Conservation (phyloP, 2,113 vertebrate genomes). For the Calidris pugnax region DNA sequence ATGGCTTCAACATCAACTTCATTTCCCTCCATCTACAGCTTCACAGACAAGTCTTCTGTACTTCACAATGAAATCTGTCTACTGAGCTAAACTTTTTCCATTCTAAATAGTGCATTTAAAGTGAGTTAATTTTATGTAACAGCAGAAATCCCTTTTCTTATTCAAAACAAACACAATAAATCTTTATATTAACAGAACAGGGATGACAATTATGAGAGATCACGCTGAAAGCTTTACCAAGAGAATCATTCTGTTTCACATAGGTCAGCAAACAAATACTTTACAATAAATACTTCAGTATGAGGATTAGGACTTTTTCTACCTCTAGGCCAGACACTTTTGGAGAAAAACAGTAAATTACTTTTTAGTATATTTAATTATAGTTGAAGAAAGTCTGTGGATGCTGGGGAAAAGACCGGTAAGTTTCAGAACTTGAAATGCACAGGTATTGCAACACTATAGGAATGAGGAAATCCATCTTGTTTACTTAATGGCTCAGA, state of each 20-base stretch:
- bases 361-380: neutral
- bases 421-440: neutral
- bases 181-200: neutral
- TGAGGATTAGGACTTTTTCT: neutral
- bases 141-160: neutral
- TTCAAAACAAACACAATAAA: neutral
- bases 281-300: neutral
- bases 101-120: neutral
- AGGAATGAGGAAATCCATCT: neutral
- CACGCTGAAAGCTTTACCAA: neutral
- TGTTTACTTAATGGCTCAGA: neutral
- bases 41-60: neutral
- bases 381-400: neutral
- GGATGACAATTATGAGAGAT: neutral
- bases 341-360: neutral
- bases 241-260: neutral
- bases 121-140: neutral
- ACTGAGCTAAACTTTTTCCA: neutral
- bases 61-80: neutral
- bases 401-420: neutral
- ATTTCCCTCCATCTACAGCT: neutral
- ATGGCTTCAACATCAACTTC: rapidly evolving
- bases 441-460: neutral
- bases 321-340: neutral
- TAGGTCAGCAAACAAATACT: neutral